phyloP scores from a whole-genome alignment of 1,140 invertebrate species.

The Pogonomyrmex barbatus region DNA sequence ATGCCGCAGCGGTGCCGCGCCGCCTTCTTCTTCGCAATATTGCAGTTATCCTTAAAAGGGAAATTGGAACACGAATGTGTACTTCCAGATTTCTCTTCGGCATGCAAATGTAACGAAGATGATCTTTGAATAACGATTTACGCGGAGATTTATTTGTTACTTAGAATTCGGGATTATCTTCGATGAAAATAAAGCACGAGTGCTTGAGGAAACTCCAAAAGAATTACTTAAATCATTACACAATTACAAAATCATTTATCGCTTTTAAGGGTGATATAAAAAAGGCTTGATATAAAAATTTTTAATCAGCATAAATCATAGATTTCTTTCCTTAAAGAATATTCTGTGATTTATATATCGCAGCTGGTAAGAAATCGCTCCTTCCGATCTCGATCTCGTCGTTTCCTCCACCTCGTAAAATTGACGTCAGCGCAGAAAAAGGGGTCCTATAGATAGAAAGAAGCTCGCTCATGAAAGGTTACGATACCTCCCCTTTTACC shows the following conservation, averaged over 20 bases:
- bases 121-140: slow-evolving; percentile 16
- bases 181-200: neutral
- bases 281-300: neutral
- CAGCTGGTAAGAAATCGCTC: neutral
- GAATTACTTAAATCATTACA: neutral
- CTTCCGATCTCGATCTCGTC: neutral
- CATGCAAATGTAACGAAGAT: neutral
- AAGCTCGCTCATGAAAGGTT: slow-evolving; percentile 10
- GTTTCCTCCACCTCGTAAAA: slow-evolving; percentile 4
- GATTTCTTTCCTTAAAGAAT: neutral
- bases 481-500: slow-evolving; percentile 19
- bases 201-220: neutral
- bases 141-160: neutral
- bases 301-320: neutral
- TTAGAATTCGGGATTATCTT: neutral
- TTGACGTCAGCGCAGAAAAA: neutral
- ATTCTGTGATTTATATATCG: slow-evolving; percentile 25
- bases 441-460: neutral
- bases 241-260: neutral
- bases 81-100: neutral
- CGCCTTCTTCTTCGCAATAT: slow-evolving; percentile 36
- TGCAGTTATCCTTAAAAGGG: neutral
- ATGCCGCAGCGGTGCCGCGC: neutral
- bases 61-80: slow-evolving; percentile 3
- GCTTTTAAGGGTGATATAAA: neutral